Percentiles rank a stretch among this genome's conserved stretches.
These are phyloP conservation scores for Drosophila micromelanica DNA, from an alignment of 1,140 invertebrate genomes.

Conservation along the genomic window DNA sequence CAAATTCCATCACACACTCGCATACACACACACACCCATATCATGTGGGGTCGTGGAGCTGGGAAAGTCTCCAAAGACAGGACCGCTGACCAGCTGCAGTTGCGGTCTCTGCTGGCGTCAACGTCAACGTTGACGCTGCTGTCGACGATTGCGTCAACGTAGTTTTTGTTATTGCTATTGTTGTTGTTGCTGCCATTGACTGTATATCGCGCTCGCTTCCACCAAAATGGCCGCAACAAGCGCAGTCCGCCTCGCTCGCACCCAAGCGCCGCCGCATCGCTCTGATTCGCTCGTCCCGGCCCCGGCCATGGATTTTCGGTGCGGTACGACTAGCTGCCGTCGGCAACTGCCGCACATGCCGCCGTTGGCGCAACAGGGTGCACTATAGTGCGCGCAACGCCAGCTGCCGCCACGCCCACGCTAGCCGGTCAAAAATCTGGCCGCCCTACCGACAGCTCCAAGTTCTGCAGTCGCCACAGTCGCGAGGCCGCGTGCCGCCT, in stretches of 20 bases:
- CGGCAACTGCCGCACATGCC: slow-evolving; percentile 7
- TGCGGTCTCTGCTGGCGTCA: slow-evolving; percentile 11
- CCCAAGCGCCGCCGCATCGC: slow-evolving; percentile 3
- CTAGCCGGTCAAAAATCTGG: neutral
- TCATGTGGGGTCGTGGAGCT: slow-evolving; percentile 17
- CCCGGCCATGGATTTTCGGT: slow-evolving; percentile 30
- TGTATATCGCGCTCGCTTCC: slow-evolving; percentile 63
- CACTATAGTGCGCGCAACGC: slow-evolving; percentile 54
- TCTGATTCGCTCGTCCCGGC: slow-evolving; percentile 18
- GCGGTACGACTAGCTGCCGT: slow-evolving; percentile 40
- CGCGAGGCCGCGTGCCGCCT: slow-evolving; percentile 67
- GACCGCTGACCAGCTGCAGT: slow-evolving; percentile 65
- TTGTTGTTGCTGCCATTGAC: slow-evolving; percentile 1
- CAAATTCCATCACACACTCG: slow-evolving; percentile 66
- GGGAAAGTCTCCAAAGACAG: slow-evolving; percentile 69
- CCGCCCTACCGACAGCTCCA: slow-evolving; percentile 34
- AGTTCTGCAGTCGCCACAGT: slow-evolving; percentile 46
- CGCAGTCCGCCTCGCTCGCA: slow-evolving; percentile 33
- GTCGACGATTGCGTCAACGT: neutral
- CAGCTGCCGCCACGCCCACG: slow-evolving; percentile 56
- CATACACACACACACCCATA: slow-evolving; percentile 24
- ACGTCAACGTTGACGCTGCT: neutral
- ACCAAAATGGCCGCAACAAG: slow-evolving; percentile 72
- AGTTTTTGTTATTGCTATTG: neutral
- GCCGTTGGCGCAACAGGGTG: slow-evolving; percentile 68